These are phyloP conservation scores for Nephrocerus scutellatus DNA, from an alignment of 2,888 invertebrate species.

Conservation along the genomic window DNA sequence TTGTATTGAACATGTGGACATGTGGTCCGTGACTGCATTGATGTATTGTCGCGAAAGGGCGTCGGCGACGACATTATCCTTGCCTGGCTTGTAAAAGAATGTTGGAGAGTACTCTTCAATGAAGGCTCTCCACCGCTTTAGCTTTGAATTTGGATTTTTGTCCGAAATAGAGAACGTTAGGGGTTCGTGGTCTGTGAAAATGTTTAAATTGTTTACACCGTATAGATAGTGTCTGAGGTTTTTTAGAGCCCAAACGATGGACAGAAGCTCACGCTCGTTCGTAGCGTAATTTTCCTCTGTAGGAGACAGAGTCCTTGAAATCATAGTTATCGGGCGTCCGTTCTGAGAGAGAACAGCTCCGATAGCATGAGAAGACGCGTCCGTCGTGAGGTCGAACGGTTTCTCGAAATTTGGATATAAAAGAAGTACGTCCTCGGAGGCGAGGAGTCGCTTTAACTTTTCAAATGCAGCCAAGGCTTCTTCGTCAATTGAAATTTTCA, in stretches of 20 bases:
- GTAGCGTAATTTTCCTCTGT: constrained; percentile 23
- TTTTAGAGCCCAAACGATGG: constrained; percentile 36
- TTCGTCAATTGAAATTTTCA: constrained; percentile 10
- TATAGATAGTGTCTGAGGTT: constrained; percentile 38
- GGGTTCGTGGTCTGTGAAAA: constrained; percentile 23
- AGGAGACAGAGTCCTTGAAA: constrained; percentile 16
- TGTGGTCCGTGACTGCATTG: constrained; percentile 8
- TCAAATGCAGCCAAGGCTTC: constrained; percentile 17
- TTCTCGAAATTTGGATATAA: constrained; percentile 10
- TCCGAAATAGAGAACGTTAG: constrained; percentile 21
- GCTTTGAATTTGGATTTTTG: constrained; percentile 20
- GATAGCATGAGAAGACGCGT: constrained; percentile 14
- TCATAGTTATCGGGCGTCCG: constrained; percentile 18
- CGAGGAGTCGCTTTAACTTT: constrained; percentile 13
- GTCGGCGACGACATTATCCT: constrained; percentile 19
- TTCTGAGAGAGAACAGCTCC: constrained; percentile 18
- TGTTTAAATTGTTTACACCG: constrained; percentile 25
- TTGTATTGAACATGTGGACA: constrained; percentile 1
- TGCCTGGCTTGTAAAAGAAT: constrained; percentile 18
- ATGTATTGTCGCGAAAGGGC: constrained; percentile 17
- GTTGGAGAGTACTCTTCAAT: constrained; percentile 19
- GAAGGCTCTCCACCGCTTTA: constrained; percentile 17
- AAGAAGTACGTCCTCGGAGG: constrained; percentile 17
- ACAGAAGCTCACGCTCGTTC: constrained; percentile 37
- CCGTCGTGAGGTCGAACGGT: constrained; percentile 15